A percentile compares a stretch with the other conserved stretches of the same genome.
Conservation (phyloP, 2,888 invertebrate species). For the Mellilla xanthometata region DNA sequence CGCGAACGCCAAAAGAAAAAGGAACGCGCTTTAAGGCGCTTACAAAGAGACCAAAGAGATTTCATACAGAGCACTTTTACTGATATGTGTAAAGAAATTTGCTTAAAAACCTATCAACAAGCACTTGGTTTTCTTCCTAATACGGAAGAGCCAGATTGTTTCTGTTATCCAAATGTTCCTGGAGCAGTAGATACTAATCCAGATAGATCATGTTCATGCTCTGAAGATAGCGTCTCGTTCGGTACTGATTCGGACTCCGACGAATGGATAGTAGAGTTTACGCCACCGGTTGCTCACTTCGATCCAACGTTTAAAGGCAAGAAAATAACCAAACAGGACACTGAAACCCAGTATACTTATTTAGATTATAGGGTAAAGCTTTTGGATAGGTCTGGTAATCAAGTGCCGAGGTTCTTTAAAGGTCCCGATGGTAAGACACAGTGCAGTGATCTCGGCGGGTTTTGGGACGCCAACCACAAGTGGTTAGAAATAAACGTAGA, state of each 20-base stretch:
- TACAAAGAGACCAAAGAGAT: conserved; percentile 64
- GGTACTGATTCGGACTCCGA: conserved; percentile 68
- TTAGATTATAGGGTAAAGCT: conserved; percentile 68
- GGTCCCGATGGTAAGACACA: conserved; percentile 68
- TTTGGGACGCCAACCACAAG: conserved; percentile 63
- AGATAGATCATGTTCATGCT: conserved; percentile 67
- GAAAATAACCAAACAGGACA: conserved; percentile 50
- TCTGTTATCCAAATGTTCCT: conserved; percentile 58
- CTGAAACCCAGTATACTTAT: conserved; percentile 60
- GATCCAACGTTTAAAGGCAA: conserved; percentile 57
- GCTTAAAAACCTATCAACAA: conserved; percentile 71
- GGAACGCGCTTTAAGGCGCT: conserved; percentile 58
- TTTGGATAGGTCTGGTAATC: conserved; percentile 61
- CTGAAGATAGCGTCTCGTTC: conserved; percentile 51
- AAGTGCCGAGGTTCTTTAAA: conserved; percentile 66
- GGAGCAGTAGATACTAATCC: conserved; percentile 48
- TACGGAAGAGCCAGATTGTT: conserved; percentile 61
- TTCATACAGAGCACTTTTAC: conserved; percentile 69
- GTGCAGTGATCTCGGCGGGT: conserved; percentile 75
- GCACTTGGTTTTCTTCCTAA: conserved; percentile 65
- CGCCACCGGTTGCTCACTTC: conserved; percentile 67
- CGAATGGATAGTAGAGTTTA: conserved; percentile 75
- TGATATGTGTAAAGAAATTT: conserved; percentile 72
- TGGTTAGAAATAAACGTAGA: conserved; percentile 72
- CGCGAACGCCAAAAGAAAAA: conserved; percentile 57